phyloP scores from a whole-genome alignment of 2,797 vertebrate species.

The Megalops cyprinoides region DNA sequence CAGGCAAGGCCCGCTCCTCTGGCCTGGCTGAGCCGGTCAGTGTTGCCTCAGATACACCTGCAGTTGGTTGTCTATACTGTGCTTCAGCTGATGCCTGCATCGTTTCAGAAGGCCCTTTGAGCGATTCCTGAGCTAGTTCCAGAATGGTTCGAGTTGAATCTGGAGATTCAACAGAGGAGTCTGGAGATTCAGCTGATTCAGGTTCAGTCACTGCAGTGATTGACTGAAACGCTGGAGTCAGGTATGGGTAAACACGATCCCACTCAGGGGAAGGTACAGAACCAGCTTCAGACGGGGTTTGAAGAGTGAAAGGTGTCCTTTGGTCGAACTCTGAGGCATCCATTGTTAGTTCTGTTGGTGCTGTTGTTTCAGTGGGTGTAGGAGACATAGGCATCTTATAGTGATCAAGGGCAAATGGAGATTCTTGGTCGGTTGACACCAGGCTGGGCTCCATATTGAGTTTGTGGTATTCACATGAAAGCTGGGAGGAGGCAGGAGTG shows the following conservation, averaged over 20 bases:
- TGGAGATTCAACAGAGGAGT: constrained; percentile 13
- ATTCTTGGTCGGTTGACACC: neutral
- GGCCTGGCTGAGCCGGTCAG: no score
- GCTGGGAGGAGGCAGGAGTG: neutral
- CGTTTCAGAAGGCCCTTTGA: neutral
- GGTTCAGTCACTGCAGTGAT: neutral
- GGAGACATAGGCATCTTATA: no score
- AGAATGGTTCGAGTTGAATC: neutral
- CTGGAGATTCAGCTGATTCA: neutral
- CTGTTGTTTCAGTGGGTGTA: neutral
- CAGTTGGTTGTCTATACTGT: constrained; percentile 33
- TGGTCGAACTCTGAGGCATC: neutral
- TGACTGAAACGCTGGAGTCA: neutral
- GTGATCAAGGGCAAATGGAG: neutral
- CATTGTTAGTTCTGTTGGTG: neutral
- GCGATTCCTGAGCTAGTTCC: constrained; percentile 7
- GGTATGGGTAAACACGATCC: neutral
- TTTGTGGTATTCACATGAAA: neutral
- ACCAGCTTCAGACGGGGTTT: neutral
- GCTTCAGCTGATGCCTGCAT: neutral
- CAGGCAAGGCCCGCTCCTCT: no score
- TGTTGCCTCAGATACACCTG: neutral
- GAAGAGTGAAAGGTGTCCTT: neutral
- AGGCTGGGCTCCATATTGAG: neutral
- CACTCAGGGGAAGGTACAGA: no score